phyloP scores from a whole-genome alignment of 2,797 vertebrate genomes.

The Falco cherrug region DNA sequence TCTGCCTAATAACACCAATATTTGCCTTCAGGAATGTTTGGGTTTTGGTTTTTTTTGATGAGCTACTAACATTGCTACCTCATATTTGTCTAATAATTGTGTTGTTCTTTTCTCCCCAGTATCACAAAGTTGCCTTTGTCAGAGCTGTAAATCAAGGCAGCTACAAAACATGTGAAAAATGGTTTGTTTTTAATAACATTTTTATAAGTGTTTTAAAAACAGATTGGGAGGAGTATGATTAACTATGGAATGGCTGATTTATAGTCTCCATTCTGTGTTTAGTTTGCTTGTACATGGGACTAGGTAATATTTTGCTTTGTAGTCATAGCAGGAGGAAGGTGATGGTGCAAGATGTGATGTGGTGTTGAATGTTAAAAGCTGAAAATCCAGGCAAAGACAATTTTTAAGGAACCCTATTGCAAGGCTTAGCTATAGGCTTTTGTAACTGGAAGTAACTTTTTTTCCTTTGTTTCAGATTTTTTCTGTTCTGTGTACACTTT shows the following conservation, averaged over 20 bases:
- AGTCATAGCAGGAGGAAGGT: neutral
- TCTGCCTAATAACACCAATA: slow-evolving; percentile 5
- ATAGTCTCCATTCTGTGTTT: neutral
- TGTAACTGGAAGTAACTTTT: neutral
- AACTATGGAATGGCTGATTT: neutral
- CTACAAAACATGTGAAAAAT: slow-evolving; percentile 20
- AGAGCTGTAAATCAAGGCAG: slow-evolving; percentile 38
- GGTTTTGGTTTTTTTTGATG: neutral
- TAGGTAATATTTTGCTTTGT: neutral
- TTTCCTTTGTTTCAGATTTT: neutral
- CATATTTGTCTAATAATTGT: slow-evolving; percentile 41
- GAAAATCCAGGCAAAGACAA: neutral
- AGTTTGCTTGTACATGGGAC: neutral
- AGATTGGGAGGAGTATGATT: neutral
- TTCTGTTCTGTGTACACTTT: neutral
- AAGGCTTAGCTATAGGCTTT: neutral
- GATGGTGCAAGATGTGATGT: neutral
- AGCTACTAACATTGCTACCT: neutral
- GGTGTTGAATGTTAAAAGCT: neutral
- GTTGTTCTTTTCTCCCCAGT: slow-evolving; percentile 6
- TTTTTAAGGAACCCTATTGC: neutral
- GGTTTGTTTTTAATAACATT: slow-evolving; percentile 17
- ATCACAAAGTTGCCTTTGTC: slow-evolving; percentile 29
- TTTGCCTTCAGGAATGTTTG: neutral
- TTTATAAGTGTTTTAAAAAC: slow-evolving; percentile 43